Base-by-base conservation (phyloP, 2,797 vertebrate genomes). In the Phoeniculus purpureus region DNA sequence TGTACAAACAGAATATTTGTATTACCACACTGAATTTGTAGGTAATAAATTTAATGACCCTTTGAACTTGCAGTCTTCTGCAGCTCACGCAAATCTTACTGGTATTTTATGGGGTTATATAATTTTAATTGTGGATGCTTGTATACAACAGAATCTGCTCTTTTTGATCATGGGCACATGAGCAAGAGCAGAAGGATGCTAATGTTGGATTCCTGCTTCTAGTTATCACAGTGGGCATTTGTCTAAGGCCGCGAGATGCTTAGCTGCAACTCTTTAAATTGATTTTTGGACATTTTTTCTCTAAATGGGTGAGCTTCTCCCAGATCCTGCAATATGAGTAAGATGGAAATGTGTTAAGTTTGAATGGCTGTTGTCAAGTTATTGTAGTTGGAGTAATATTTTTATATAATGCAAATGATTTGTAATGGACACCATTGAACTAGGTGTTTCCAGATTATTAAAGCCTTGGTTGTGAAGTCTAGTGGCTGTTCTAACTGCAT, bases 401-500 rank as follows among this genome's bases (percentile, higher is more conserved):
- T 93, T 96, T 90, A 89, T 88, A 90, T 81, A 76, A 84, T 58
- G 77, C 81, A 91, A 92, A 85, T 89, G 22, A 79, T 87, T 83
- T 90, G 60, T 93, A 90, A 90, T 67, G 65, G 76, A 81, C 94
- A 85, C 78, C 91, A 77, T 58, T 75, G 70, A 89, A 90, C 59
- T 80, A 80, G 94, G 95, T 95, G 94, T 94, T 93, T 87, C 92
- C 86, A 37, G 83, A 26, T 85, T 90, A 93, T 95, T 93, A 95
- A 96, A 93, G 67, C 85, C 86, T 31, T 51, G 81, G 79, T 92
- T 32, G 58, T 91, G 80, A 81, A 93, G 92, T 89, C 71, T 67
- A 94, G 67, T 86, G 18, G 43, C 91, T 96, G 93, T 97, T 95
- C 81, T 88, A 89, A 95, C 86, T 92, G 87, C 81, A 95, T 93